Percentiles rank a stretch among this genome's conserved stretches.
These are phyloP conservation scores for Anser cygnoides DNA, from an alignment of 2,113 vertebrate species.

Conservation along the genomic window DNA sequence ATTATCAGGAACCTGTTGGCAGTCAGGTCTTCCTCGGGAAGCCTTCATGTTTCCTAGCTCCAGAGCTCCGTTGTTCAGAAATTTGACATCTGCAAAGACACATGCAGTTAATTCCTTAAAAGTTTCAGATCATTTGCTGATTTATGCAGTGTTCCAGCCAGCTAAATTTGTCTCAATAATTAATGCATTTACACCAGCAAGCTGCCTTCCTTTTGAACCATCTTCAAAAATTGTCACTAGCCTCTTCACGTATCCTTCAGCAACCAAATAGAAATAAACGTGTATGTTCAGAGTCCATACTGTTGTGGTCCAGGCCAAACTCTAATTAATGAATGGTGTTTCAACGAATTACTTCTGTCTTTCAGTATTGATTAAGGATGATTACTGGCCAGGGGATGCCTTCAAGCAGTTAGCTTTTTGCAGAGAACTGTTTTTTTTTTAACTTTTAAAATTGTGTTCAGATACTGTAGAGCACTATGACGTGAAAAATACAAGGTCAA, in stretches of 20 bases:
- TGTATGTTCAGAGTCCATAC: not conserved
- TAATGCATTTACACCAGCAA: slow-evolving; percentile 40
- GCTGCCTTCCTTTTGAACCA: slow-evolving; percentile 11
- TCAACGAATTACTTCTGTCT: slow-evolving; percentile 13
- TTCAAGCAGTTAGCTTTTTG: slow-evolving; percentile 12
- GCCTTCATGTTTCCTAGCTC: not conserved
- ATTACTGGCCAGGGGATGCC: slow-evolving; percentile 20
- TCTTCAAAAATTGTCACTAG: not conserved
- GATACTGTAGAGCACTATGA: not conserved
- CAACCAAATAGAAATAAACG: slow-evolving; percentile 21
- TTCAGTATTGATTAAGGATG: slow-evolving; percentile 46
- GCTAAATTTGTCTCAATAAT: slow-evolving; percentile 49
- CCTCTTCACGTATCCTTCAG: slow-evolving; percentile 3
- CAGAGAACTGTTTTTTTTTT: not conserved
- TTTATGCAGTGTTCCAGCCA: slow-evolving; percentile 29
- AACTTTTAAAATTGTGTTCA: not conserved
- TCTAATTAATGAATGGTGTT: slow-evolving; percentile 40
- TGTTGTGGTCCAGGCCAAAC: not conserved
- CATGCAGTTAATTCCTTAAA: slow-evolving; percentile 8
- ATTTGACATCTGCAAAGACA: slow-evolving; percentile 1
- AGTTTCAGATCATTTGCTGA: slow-evolving; percentile 35
- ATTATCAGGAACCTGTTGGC: not conserved
- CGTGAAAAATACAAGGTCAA: not conserved
- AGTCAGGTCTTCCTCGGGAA: not conserved
- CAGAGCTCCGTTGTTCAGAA: not conserved